A percentile compares a stretch with the other conserved stretches of the same genome.
phyloP scores from a whole-genome alignment of 1,140 invertebrate species.

The Vanessa tameamea region DNA sequence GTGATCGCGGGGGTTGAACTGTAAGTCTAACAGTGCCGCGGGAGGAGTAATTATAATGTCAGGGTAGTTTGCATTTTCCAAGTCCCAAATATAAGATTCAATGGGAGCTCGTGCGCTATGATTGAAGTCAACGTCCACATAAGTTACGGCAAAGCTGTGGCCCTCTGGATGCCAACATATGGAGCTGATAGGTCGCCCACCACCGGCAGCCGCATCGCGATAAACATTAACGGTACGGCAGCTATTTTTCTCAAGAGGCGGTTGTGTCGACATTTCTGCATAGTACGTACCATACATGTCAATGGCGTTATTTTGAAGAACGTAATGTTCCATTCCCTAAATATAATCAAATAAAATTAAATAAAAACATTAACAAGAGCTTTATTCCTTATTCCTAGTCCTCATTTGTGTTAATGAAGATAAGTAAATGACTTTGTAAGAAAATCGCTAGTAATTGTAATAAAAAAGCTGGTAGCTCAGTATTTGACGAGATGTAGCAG shows the following conservation, averaged over 20 bases:
- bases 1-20: conserved; percentile 94
- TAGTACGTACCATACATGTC: conserved; percentile 96
- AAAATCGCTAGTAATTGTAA: neutral
- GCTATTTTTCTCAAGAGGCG: conserved; percentile 83
- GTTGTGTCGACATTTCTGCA: conserved; percentile 82
- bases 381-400: no score
- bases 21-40: conserved; percentile 88
- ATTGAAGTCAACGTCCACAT: conserved; percentile 92
- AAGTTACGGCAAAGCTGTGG: conserved; percentile 90
- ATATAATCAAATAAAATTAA: neutral
- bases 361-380: neutral
- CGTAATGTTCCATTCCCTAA: conserved; percentile 92
- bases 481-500: neutral
- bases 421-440: no score
- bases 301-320: conserved; percentile 95
- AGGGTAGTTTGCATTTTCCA: conserved; percentile 94
- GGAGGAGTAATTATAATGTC: conserved; percentile 86
- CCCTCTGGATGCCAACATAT: conserved; percentile 94
- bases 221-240: conserved; percentile 80
- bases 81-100: conserved; percentile 94
- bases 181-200: conserved; percentile 88
- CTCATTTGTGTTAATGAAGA: no score
- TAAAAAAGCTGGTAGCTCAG: no score
- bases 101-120: conserved; percentile 59
- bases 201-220: conserved; percentile 57